Percentiles rank a stretch among this genome's conserved stretches.
Conservation (phyloP, 2,113 vertebrate genomes). For the Capra hircus region DNA sequence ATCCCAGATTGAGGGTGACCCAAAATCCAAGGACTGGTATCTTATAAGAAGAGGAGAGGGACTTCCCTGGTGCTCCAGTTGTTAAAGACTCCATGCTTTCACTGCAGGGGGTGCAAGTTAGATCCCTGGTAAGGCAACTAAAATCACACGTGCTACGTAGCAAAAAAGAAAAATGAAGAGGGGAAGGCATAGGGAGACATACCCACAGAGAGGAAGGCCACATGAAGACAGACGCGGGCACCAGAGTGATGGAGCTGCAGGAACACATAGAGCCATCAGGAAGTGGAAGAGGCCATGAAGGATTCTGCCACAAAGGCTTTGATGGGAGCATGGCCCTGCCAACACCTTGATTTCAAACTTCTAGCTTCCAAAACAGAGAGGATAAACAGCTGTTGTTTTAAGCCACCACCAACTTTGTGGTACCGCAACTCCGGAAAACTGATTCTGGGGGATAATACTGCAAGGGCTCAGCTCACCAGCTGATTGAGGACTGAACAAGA, state of each 20-base stretch:
- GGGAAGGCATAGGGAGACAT: neutral
- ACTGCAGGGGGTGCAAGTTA: neutral
- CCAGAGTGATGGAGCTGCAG: no score
- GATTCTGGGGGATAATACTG: neutral
- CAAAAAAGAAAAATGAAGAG: neutral
- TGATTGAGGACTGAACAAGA: neutral
- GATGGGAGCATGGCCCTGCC: neutral
- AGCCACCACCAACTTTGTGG: neutral
- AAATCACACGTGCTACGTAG: neutral
- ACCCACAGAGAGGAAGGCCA: neutral
- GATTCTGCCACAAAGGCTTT: neutral
- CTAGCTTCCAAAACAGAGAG: neutral
- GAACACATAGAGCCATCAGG: neutral
- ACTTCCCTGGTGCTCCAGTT: neutral
- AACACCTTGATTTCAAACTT: neutral
- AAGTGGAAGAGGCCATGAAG: neutral
- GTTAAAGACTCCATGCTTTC: neutral
- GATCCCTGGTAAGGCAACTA: neutral
- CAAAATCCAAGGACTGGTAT: neutral
- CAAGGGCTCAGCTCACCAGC: neutral
- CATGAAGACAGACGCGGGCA: neutral
- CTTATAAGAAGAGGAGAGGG: neutral
- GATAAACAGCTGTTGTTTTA: neutral
- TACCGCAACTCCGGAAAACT: neutral
- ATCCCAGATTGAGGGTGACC: neutral